Base-by-base conservation (phyloP, 2,797 vertebrate species). In the Pachyuromys duprasi region DNA sequence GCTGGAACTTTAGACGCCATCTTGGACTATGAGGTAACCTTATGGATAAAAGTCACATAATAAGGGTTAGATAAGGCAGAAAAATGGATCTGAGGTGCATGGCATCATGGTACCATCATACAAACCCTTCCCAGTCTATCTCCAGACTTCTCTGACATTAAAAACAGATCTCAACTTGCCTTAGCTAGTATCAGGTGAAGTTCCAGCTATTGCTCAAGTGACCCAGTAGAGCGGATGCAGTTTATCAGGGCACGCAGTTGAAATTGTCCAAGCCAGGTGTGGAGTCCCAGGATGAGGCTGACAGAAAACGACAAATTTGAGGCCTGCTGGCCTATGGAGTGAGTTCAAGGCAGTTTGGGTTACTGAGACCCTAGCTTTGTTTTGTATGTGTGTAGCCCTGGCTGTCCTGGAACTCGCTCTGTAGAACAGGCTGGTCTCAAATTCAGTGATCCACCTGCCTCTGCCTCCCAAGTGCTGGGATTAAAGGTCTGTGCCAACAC, bases 1-100 rank as follows among this genome's bases (percentile, higher is more conserved):
- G 28, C 81, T 83, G 39, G 93, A 82, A 39, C 80, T 55, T 63
- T 20, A 89, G 90, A 78, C 87, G 60, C 75, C 63, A 80, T 80
- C 3, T 62, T 70, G 65, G 70, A 74, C n/a, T n/a, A 36, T 24
- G 80, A 94, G 57, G 80, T 78, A 82, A 63, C 63, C 20, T 65
- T 2, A 18, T 26, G 24, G 55, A 39, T 94, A 28, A 39, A 80
- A 67, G 63, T 65, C 36, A 63, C n/a, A 5, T 7, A 31, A 22
- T 45, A 24, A 94, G 33, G 80, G 42, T 62, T 45, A 83, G 3
- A 7, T 81, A 13, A 80, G 74, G 20, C 55, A 36, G 55, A 86
- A 74, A 36, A 76, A 26, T 0, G 22, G 86, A 88, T 70, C 49
- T 63, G 31, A 9, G 57, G 65, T 53, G 36, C n/a, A n/a, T 86